Base-by-base conservation (phyloP, 2,797 vertebrate species). In the Phalanger gymnotis region DNA sequence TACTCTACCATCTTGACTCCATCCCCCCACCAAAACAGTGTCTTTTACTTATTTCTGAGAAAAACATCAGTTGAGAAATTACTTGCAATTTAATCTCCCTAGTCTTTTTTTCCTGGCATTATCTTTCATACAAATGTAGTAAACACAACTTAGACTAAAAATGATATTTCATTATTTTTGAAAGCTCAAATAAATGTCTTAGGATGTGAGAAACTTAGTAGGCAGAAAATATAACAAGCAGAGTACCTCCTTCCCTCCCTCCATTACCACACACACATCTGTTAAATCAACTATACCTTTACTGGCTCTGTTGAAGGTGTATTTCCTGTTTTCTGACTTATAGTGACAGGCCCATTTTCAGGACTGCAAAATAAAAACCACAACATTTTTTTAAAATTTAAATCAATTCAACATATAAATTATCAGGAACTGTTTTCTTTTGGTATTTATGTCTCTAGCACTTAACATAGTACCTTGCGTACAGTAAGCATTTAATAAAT, bases 311-410 rank as follows among this genome's bases (percentile, higher is more conserved):
- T 97, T 91, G 98, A 98, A 98, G 97, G 97, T 61, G 94, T 93
- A 94, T 95, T 98, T 98, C 98, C 98, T 92, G 98, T 98, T 97
- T 98, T 98, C 95, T 98, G 98, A 96, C 90, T 97, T 97, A 97
- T 90, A 94, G 57, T 97, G 97, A 97, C 53, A 93, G 97, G 94
- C 95, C 98, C 98, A 16, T 94, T 98, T 98, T 98, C 98, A 98
- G 97, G 97, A 98, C 99, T 99, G 98, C 96, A 99, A 99, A 98
- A 98, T 55, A 99, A 98, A 98, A 97, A 98, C 47, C 95, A 97
- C 22, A 97, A 54, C 22, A 34, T 96, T 66, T 34, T 40, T 73
- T 95, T 53, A 31, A 94, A 97, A 97, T 95, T 95, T 93, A 96
- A 97, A 96, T 81, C 73, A 81, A 81, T 47, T 13, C 40, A 25